phyloP scores from a whole-genome alignment of 2,113 vertebrate genomes.

The Perca schrenkii region DNA sequence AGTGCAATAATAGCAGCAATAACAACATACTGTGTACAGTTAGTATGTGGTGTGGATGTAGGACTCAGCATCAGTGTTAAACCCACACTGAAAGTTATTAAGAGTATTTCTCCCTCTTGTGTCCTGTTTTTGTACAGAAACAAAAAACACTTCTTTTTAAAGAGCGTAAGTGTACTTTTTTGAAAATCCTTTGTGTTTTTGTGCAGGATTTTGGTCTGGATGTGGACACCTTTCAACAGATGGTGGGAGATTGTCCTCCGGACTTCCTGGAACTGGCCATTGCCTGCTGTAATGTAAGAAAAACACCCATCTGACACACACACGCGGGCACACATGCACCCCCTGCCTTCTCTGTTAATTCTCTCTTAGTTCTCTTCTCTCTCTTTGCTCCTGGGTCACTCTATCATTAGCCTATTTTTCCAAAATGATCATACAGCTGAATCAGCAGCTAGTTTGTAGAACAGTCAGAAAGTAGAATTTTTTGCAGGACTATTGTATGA shows the following conservation, averaged over 20 bases:
- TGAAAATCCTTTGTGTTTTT: not conserved
- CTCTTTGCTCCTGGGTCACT: not conserved
- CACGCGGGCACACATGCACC: not conserved
- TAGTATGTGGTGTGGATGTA: not conserved
- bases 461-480: too few relatives aligned
- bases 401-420: not conserved
- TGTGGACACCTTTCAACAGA: constrained; percentile 88
- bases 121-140: not conserved
- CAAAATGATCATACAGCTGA: not conserved
- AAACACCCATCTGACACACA: not conserved
- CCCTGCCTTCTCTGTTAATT: not conserved
- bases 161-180: not conserved
- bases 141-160: too few relatives aligned
- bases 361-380: not conserved
- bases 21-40: too few relatives aligned
- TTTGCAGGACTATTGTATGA: not conserved
- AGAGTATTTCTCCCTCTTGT: constrained; percentile 43
- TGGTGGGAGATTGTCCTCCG: constrained; percentile 90
- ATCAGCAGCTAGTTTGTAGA: not conserved
- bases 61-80: not conserved
- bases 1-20: too few relatives aligned
- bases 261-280: constrained; percentile 92
- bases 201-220: constrained; percentile 77
- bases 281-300: constrained; percentile 91
- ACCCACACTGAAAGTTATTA: not conserved